Evolutionary conservation across 1,140 invertebrate genomes (phyloP).

Genomic region (Pseudomyrmex gracilis): DNA sequence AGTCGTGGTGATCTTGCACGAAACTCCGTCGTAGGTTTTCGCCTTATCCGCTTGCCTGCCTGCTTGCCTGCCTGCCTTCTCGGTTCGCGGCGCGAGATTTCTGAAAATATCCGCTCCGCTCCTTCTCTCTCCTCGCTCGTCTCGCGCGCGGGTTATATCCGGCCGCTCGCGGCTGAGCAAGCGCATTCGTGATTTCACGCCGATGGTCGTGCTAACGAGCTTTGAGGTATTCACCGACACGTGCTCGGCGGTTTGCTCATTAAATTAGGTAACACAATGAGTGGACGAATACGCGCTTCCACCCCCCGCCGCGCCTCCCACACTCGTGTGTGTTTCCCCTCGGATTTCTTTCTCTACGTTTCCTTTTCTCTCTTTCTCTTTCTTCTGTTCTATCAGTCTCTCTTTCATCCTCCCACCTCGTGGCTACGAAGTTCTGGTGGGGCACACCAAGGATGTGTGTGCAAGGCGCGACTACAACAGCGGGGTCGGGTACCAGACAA

Average conservation of each 20-base stretch:
- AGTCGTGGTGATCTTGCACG: conserved; percentile 9
- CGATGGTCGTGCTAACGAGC: conserved; percentile 69
- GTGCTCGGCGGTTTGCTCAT: conserved; percentile 65
- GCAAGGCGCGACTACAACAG: conserved; percentile 65
- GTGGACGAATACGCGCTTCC: conserved; percentile 62
- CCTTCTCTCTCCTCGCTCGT: neutral
- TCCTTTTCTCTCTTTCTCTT: conserved; percentile 43
- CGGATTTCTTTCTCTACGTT: conserved; percentile 31
- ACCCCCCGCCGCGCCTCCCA: neutral
- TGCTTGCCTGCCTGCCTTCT: too few species aligned
- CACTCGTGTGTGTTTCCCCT: conserved; percentile 21
- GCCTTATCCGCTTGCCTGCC: neutral
- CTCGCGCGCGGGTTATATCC: conserved; percentile 22
- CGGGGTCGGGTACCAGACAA: conserved; percentile 79
- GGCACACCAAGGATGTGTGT: conserved; percentile 69
- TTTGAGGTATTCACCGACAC: conserved; percentile 67
- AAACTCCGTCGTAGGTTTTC: conserved; percentile 23
- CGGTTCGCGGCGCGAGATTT: conserved; percentile 26
- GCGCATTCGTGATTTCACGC: conserved; percentile 69
- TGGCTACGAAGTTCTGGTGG: conserved; percentile 20
- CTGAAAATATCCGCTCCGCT: conserved; percentile 50
- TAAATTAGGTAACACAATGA: conserved; percentile 77
- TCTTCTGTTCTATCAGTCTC: conserved; percentile 20
- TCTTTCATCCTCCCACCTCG: conserved; percentile 19
- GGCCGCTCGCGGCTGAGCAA: conserved; percentile 26